Evolutionary conservation across 1,140 invertebrate genomes (phyloP).

Genomic region (Drosophila persimilis): DNA sequence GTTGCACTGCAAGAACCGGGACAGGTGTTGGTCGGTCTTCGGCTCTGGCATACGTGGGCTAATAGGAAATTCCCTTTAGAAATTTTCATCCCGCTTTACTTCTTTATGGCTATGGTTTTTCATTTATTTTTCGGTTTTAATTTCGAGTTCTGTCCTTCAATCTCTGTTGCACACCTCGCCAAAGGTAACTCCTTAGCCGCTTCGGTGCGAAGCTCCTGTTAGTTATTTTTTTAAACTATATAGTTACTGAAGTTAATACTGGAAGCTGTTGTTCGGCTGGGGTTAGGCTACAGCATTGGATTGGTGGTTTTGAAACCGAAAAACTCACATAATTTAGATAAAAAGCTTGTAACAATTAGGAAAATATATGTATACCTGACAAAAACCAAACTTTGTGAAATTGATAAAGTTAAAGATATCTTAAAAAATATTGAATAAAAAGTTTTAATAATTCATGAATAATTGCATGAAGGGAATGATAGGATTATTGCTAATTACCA

Average conservation of each 20-base stretch:
- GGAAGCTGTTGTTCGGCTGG: slow-evolving; percentile 4
- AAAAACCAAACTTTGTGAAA: no score
- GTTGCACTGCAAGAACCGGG: slow-evolving; percentile 33
- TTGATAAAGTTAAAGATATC: background rate
- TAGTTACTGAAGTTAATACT: background rate
- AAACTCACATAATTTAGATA: background rate
- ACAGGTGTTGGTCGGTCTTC: slow-evolving; percentile 37
- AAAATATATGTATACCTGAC: no score
- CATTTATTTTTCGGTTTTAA: slow-evolving; percentile 23
- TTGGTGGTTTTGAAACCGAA: no score
- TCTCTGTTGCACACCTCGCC: background rate
- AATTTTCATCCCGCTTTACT: slow-evolving; percentile 9
- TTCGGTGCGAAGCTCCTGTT: slow-evolving; percentile 4
- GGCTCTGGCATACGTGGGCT: slow-evolving; percentile 52
- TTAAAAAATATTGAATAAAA: slow-evolving; percentile 15
- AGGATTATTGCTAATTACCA: background rate
- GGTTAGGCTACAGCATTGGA: background rate
- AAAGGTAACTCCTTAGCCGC: slow-evolving; percentile 25
- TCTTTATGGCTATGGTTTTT: slow-evolving; percentile 24
- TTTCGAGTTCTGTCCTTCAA: slow-evolving; percentile 16
- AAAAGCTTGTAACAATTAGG: no score
- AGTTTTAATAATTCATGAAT: background rate
- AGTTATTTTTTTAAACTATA: background rate
- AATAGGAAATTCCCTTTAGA: slow-evolving; percentile 68
- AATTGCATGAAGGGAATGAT: no score